A percentile compares a stretch with the other conserved stretches of the same genome.
Conservation (phyloP, 37 sponge, comb jelly and placozoan genomes). For the Oopsacas minuta region DNA sequence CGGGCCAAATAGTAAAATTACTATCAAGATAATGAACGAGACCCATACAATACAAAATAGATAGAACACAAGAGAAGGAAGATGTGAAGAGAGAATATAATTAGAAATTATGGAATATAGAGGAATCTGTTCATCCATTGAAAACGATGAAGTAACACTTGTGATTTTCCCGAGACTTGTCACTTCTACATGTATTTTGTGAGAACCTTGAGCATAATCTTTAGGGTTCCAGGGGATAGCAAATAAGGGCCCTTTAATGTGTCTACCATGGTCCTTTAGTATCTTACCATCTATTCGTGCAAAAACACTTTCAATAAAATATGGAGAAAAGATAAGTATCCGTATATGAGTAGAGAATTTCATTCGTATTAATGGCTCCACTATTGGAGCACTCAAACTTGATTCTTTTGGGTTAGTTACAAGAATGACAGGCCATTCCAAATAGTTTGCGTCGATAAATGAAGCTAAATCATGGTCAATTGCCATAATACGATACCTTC, state of each 20-base stretch:
- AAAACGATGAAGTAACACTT: background rate
- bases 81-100: background rate
- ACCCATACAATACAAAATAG: background rate
- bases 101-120: background rate
- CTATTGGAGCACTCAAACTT: conserved; percentile 29
- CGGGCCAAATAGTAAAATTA: background rate
- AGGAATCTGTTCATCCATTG: background rate
- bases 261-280: background rate
- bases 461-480: conserved; percentile 78
- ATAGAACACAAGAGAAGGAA: background rate
- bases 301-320: conserved; percentile 25
- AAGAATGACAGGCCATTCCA: conserved; percentile 60
- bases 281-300: conserved; percentile 41
- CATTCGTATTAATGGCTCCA: conserved; percentile 55
- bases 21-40: background rate
- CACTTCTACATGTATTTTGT: background rate
- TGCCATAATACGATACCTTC: conserved; percentile 62
- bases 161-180: background rate
- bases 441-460: conserved; percentile 40
- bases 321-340: conserved; percentile 61
- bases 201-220: background rate
- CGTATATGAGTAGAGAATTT: conserved; percentile 65
- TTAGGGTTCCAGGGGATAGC: background rate
- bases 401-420: conserved; percentile 76
- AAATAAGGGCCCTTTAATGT: background rate